Percentiles rank a stretch among this genome's conserved stretches.
phyloP scores from a whole-genome alignment of 1,140 invertebrate genomes.

The Cydia pomonella region DNA sequence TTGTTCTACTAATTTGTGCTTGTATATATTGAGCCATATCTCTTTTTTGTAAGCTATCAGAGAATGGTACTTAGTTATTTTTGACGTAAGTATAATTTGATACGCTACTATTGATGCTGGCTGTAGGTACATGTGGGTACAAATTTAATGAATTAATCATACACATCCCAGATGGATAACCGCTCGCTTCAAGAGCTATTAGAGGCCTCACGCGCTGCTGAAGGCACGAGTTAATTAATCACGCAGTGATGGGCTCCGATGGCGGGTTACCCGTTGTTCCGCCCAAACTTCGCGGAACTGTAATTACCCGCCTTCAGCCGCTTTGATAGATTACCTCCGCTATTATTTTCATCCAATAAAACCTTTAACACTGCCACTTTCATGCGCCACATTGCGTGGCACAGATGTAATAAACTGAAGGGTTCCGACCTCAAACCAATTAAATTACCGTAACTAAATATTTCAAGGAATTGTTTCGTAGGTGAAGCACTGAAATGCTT shows the following conservation, averaged over 20 bases:
- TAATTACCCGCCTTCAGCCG: conserved; percentile 41
- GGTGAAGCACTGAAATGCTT: not conserved
- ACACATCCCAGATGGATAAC: not conserved
- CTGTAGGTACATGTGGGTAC: no score
- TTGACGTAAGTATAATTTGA: no score
- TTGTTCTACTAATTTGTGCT: no score
- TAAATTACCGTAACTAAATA: conserved; percentile 9
- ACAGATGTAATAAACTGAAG: conserved; percentile 7
- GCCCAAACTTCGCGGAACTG: conserved; percentile 39
- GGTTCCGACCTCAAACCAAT: conserved; percentile 9
- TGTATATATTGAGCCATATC: no score
- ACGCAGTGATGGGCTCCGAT: conserved; percentile 34
- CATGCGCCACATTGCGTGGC: conserved; percentile 27
- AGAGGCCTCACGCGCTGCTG: not conserved
- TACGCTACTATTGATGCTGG: no score
- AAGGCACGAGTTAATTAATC: conserved; percentile 51
- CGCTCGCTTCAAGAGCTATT: conserved; percentile 5
- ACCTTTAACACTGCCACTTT: conserved; percentile 24
- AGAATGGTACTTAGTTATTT: no score
- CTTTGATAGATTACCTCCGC: conserved; percentile 44
- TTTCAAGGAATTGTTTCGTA: conserved; percentile 13
- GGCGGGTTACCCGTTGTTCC: conserved; percentile 45
- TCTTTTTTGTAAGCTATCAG: no score
- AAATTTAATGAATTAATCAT: not conserved
- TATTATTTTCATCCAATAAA: conserved; percentile 42